Evolutionary conservation across 1,140 invertebrate genomes (phyloP).

Genomic region (Triops cancriformis): DNA sequence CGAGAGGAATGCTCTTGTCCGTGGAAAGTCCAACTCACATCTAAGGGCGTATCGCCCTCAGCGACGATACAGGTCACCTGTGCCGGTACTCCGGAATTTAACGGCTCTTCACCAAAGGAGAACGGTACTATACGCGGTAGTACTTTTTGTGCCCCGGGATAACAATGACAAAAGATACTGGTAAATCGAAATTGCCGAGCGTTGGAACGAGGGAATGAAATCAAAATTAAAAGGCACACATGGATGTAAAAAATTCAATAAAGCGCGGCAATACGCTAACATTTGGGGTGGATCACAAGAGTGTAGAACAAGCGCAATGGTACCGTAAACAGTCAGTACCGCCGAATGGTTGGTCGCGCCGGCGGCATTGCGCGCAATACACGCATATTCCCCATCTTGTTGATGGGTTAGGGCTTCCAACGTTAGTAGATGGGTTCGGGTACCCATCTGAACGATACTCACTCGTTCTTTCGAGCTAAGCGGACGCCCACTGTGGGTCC

Average conservation of each 20-base stretch:
- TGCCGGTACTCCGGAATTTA: constrained; percentile 67
- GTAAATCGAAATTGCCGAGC: background rate
- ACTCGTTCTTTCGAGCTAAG: constrained; percentile 37
- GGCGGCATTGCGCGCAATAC: constrained; percentile 62
- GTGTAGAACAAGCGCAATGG: background rate
- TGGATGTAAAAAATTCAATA: background rate
- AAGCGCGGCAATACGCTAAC: background rate
- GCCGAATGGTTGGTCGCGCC: constrained; percentile 49
- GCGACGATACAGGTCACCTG: constrained; percentile 63
- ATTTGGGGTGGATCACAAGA: background rate
- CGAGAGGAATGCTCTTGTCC: constrained; percentile 42
- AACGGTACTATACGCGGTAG: constrained; percentile 67
- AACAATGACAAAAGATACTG: background rate
- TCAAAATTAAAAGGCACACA: background rate
- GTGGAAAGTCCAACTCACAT: constrained; percentile 67
- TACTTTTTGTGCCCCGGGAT: constrained; percentile 45
- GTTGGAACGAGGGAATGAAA: background rate
- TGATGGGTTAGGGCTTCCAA: constrained; percentile 63
- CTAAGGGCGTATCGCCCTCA: constrained; percentile 60
- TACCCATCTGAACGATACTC: constrained; percentile 49
- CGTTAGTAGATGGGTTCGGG: constrained; percentile 59
- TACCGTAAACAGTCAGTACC: constrained; percentile 27
- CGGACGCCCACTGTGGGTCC: constrained; percentile 49
- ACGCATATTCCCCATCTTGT: constrained; percentile 71
- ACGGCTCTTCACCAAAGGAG: constrained; percentile 62